Evolutionary conservation across 2,888 invertebrate species (phyloP).

Genomic region (Mellilla xanthometata): DNA sequence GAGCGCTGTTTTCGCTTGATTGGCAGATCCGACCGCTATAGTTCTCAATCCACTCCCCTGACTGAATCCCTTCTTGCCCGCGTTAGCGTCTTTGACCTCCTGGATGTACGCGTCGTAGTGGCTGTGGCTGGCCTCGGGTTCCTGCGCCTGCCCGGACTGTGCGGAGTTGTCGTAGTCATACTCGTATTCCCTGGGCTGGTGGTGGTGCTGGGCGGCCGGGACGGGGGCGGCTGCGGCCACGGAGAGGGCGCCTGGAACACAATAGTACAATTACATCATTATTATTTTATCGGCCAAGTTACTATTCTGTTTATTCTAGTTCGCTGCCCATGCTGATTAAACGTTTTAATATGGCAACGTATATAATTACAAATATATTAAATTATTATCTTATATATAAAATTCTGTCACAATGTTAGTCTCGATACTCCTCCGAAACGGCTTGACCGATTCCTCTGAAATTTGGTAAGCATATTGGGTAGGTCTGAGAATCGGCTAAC

Average conservation of each 20-base stretch:
- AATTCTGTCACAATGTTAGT: no score
- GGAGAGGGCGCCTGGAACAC: constrained; percentile 51
- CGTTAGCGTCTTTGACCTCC: constrained; percentile 62
- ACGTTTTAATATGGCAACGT: no score
- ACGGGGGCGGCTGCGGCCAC: constrained; percentile 55
- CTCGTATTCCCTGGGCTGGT: constrained; percentile 58
- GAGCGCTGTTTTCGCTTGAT: constrained; percentile 87
- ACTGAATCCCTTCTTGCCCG: constrained; percentile 82
- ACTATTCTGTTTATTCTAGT: no score
- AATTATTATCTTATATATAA: no score
- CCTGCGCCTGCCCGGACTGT: constrained; percentile 46
- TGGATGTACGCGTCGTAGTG: constrained; percentile 76
- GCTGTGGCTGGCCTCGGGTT: constrained; percentile 71
- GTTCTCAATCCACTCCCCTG: constrained; percentile 87
- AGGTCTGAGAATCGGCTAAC: no score
- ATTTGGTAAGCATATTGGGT: no score
- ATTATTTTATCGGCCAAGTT: no score
- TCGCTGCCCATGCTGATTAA: no score
- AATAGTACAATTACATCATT: no score
- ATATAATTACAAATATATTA: no score
- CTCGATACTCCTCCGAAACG: no score
- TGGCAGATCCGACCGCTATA: constrained; percentile 88
- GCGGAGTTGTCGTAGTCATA: constrained; percentile 66
- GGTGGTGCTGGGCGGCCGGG: constrained; percentile 34
- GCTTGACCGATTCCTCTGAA: no score